phyloP scores from a whole-genome alignment of 1,140 invertebrate species.

The Dreissena rostriformis region DNA sequence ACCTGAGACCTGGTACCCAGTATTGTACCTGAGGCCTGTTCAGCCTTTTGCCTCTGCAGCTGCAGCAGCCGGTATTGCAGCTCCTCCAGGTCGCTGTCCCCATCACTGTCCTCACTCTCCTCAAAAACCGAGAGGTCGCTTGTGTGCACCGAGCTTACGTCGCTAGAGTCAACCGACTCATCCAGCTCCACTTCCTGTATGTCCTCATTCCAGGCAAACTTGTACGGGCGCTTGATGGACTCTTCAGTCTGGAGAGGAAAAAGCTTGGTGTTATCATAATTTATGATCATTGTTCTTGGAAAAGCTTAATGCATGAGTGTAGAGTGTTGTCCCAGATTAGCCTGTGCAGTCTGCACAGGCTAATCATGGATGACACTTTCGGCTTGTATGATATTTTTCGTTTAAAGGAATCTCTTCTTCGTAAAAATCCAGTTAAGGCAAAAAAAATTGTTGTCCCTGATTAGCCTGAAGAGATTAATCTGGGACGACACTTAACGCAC shows the following conservation, averaged over 20 bases:
- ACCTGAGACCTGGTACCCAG: not conserved
- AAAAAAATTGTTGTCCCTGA: too few relatives aligned
- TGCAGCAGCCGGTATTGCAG: slow-evolving; percentile 27
- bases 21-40: not conserved
- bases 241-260: not conserved
- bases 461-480: too few relatives aligned
- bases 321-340: too few relatives aligned
- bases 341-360: too few relatives aligned
- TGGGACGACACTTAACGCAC: too few relatives aligned
- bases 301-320: too few relatives aligned
- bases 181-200: slow-evolving; percentile 27
- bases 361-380: too few relatives aligned
- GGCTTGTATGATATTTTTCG: too few relatives aligned
- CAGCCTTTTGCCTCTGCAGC: slow-evolving; percentile 22
- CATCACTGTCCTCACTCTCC: slow-evolving; percentile 62
- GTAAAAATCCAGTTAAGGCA: too few relatives aligned
- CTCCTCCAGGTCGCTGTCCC: slow-evolving; percentile 60
- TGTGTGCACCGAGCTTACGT: slow-evolving; percentile 82
- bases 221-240: slow-evolving; percentile 64
- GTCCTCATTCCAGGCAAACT: slow-evolving; percentile 77
- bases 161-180: slow-evolving; percentile 35
- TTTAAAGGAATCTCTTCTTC: too few relatives aligned
- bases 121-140: slow-evolving; percentile 82
- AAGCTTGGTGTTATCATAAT: too few relatives aligned
- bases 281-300: too few relatives aligned